These are phyloP conservation scores for Heliconius himera DNA, from an alignment of 1,140 invertebrate genomes.

Conservation along the genomic window DNA sequence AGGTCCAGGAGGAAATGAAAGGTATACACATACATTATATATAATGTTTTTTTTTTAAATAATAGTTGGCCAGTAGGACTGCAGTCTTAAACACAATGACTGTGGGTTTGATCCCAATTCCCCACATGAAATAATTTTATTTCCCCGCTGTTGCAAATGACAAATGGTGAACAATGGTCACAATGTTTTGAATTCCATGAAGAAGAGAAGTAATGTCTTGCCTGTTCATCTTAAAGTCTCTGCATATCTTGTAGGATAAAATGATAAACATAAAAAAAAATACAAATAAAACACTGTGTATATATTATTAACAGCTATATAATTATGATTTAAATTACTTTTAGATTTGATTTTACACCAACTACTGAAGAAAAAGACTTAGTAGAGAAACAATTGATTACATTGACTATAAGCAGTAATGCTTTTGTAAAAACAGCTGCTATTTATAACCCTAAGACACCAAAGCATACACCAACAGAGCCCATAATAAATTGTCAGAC, in stretches of 20 bases:
- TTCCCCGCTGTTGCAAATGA: too few relatives aligned
- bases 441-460: slow-evolving; percentile 81
- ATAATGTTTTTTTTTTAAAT: too few relatives aligned
- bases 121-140: too few relatives aligned
- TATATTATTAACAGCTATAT: background rate
- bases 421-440: slow-evolving; percentile 90
- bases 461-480: slow-evolving; percentile 61
- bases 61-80: too few relatives aligned
- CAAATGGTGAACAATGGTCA: too few relatives aligned
- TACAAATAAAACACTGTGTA: background rate
- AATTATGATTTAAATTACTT: slow-evolving; percentile 34
- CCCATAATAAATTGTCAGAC: slow-evolving; percentile 91
- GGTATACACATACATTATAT: slow-evolving; percentile 65
- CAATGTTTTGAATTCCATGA: too few relatives aligned
- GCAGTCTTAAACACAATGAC: too few relatives aligned
- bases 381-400: slow-evolving; percentile 85
- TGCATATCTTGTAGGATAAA: too few relatives aligned
- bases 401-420: slow-evolving; percentile 86
- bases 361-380: slow-evolving; percentile 87
- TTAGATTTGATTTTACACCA: slow-evolving; percentile 89
- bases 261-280: too few relatives aligned
- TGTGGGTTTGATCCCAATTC: too few relatives aligned
- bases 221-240: too few relatives aligned
- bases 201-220: too few relatives aligned
- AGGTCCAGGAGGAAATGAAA: slow-evolving; percentile 85